Evolutionary conservation across 2,797 vertebrate genomes (phyloP), one percentile per base, ranked within the genome.

Genomic region (Taenioides sp.): DNA sequence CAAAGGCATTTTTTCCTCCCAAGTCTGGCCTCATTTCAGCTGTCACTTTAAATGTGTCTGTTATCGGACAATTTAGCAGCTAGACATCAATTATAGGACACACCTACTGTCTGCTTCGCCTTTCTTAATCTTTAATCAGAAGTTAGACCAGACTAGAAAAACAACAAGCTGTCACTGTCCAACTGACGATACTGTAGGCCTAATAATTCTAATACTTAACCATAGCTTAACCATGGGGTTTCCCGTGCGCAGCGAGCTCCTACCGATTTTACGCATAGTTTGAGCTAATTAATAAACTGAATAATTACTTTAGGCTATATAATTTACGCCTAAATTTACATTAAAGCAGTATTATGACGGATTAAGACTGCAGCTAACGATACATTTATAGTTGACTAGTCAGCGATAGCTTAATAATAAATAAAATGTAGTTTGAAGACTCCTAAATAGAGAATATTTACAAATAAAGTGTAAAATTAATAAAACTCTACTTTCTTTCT

Each of bases 1-100:
- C 70, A 57, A 63, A 77, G 65, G 71, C 78, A 72, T 37, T 59
- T 66, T 64, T 22, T 18, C 59, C 60, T 40, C 52, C 34, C 72
- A 77, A 80, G 76, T 76, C 86, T 77, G 80, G 70, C 68, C 79
- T 83, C 78, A 77, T 68, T 86, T 83, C 73, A 84, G 78, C 76
- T 86, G 84, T 84, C 81, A 80, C 49, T 83, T 79, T 74, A 73
- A 82, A 85, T 69, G 76, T 40, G 68, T 77, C 79, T 52, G 77
- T 85, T 86, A 84, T 80, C 70, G 50, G 74, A 81, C 74, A 85
- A 72, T n/a, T 83, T 73, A 79, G 70, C 52, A 34, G 75, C 69
- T 71, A 75, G 70, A 84, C 80, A 47, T 78, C 85, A 81, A 85
- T 84, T 82, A 84, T 72, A 62, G 67, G 78, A 78, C 77, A 59